Evolutionary conservation across 2,113 vertebrate genomes (phyloP).

Genomic region (Festucalex cinctus): DNA sequence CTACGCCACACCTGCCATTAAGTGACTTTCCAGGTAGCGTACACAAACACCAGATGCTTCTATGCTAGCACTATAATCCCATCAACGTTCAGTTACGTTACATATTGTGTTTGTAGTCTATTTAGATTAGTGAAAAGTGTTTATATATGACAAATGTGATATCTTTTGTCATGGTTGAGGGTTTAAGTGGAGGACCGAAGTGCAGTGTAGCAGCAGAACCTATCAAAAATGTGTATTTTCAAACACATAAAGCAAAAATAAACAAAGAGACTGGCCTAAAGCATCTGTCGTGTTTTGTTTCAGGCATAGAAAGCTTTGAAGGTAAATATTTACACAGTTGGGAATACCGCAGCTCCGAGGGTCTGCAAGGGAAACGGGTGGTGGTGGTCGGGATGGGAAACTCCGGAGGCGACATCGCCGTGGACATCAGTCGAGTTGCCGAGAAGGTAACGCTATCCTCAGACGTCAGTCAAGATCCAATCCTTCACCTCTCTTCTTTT

Average conservation of each 20-base stretch:
- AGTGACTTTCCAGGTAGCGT: slow-evolving; percentile 79
- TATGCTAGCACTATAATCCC: too few relatives aligned
- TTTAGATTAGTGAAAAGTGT: too few relatives aligned
- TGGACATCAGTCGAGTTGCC: slow-evolving; percentile 82
- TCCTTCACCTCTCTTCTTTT: not conserved
- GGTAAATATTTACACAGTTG: slow-evolving; percentile 82
- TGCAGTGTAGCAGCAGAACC: too few relatives aligned
- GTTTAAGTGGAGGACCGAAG: too few relatives aligned
- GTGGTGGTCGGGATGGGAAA: slow-evolving; percentile 85
- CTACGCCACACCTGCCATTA: slow-evolving; percentile 73
- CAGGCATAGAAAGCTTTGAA: slow-evolving; percentile 83
- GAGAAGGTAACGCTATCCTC: slow-evolving; percentile 64
- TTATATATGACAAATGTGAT: not conserved
- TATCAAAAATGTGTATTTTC: too few relatives aligned
- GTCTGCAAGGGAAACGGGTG: slow-evolving; percentile 77
- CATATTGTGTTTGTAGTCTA: too few relatives aligned
- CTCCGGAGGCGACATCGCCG: slow-evolving; percentile 84
- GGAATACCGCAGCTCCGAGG: slow-evolving; percentile 75
- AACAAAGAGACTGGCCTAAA: too few relatives aligned
- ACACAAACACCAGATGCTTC: not conserved
- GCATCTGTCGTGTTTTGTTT: not conserved
- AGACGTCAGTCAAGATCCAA: not conserved
- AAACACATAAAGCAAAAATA: too few relatives aligned
- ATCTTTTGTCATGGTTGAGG: too few relatives aligned
- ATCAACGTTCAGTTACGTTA: too few relatives aligned